Base-by-base conservation (phyloP, 2,797 vertebrate genomes). In the Tenualosa thibaudeaui region DNA sequence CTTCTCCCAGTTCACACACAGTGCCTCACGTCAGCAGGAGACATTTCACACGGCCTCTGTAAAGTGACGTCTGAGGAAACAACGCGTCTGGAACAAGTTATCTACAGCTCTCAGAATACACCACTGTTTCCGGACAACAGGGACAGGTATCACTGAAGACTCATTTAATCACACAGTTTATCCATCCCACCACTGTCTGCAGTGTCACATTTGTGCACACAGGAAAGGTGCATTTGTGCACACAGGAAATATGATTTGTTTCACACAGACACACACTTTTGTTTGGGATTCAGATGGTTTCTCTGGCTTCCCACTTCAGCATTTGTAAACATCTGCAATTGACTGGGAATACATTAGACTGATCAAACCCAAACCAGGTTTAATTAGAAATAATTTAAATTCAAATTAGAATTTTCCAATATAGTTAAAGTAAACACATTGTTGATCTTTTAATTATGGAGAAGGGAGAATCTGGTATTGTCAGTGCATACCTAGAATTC, bases 201-300 rank as follows among this genome's bases (percentile, higher is more conserved):
- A 49, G 58, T 62, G 58, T 75, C 12, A 19, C 19, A 56, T 19
- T 56, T 56, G 17, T 68, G 65, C 15, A 43, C 65, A 71, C 65
- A 75, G 68, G 37, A 75, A 75, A 71, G 46, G n/a, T n/a, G 3
- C 51, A 53, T 13, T 53, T 53, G 51, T 65, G 60, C 12, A 37
- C 65, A 71, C 65, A 71, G 65, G 65, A 71, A 71, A 65, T 75
- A 75, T 60, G 58, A 75, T 37, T 75, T 40, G 37, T 75, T 75
- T 75, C 68, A 75, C 62, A 68, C 5, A 19, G 68, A 7, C 37
- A 75, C 31, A 75, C 13, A 19, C 4, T 37, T 75, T 75, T 43
- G 68, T 43, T 40, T 75, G 31, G 31, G 13, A 75, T 75, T 75
- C 37, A 40, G 31, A 12, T 37, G 15, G 26, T 15, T 5, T 71